Conservation (phyloP, 2,888 invertebrate genomes). For the Caradrina kadenii region DNA sequence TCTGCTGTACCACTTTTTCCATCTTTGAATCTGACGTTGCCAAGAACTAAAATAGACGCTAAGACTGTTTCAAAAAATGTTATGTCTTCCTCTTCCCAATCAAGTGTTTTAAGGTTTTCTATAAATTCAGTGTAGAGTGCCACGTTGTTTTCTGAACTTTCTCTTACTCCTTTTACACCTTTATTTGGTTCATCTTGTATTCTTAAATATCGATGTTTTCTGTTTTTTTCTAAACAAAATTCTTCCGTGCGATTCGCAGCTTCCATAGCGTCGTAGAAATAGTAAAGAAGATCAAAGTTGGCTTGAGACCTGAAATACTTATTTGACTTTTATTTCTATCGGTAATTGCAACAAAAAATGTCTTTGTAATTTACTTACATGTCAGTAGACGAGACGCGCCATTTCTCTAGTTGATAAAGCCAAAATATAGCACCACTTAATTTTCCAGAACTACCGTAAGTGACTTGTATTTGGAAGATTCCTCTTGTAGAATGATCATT, state of each 20-base stretch:
- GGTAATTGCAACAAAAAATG: slow-evolving; percentile 23
- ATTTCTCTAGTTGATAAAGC: slow-evolving; percentile 96
- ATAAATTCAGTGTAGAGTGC: slow-evolving; percentile 92
- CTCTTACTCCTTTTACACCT: slow-evolving; percentile 91
- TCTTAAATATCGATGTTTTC: slow-evolving; percentile 94
- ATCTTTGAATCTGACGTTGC: slow-evolving; percentile 94
- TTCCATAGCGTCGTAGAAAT: slow-evolving; percentile 96
- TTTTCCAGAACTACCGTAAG: slow-evolving; percentile 96
- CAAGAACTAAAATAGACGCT: slow-evolving; percentile 94
- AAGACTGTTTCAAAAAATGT: slow-evolving; percentile 93
- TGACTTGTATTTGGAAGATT: slow-evolving; percentile 94
- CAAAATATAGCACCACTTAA: slow-evolving; percentile 97
- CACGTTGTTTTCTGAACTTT: slow-evolving; percentile 92
- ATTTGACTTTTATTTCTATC: slow-evolving; percentile 55
- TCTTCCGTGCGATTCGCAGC: slow-evolving; percentile 92
- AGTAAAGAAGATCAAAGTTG: slow-evolving; percentile 97
- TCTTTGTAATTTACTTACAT: slow-evolving; percentile 88
- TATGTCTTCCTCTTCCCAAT: slow-evolving; percentile 93
- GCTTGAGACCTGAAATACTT: slow-evolving; percentile 93
- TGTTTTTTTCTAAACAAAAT: slow-evolving; percentile 92
- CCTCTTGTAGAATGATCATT: slow-evolving; percentile 97
- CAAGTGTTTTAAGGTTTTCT: slow-evolving; percentile 91
- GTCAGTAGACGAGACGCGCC: slow-evolving; percentile 95
- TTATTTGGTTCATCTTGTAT: slow-evolving; percentile 90
- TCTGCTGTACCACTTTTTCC: slow-evolving; percentile 92